phyloP scores from a whole-genome alignment of 2,113 vertebrate species.

The Pipa parva region DNA sequence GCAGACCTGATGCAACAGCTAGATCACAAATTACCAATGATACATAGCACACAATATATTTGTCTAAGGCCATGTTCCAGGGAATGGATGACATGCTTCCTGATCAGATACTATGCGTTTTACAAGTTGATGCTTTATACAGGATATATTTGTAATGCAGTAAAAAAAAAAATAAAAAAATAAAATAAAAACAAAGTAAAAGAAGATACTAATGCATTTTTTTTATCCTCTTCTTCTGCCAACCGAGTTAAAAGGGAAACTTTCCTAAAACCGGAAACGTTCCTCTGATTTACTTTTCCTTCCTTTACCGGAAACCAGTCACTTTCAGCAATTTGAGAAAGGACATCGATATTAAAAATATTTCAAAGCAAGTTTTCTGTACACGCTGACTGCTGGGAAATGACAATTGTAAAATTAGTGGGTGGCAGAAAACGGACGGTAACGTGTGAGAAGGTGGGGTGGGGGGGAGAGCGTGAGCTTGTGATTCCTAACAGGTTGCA shows the following conservation, averaged over 20 bases:
- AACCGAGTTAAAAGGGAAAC: constrained; percentile 64
- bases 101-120: constrained; percentile 11
- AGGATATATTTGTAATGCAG: not conserved
- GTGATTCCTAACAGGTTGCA: constrained; percentile 53
- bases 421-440: constrained; percentile 69
- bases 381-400: constrained; percentile 88
- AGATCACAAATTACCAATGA: not conserved
- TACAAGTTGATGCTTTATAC: not conserved
- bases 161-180: constrained; percentile 10
- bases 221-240: constrained; percentile 1
- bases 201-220: constrained; percentile 12
- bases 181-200: too few species aligned
- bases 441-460: too few species aligned
- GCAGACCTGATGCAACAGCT: not conserved
- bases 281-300: constrained; percentile 52
- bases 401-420: constrained; percentile 70
- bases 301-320: constrained; percentile 55
- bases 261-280: constrained; percentile 69
- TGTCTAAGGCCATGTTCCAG: not conserved
- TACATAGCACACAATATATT: constrained; percentile 3
- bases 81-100: constrained; percentile 9
- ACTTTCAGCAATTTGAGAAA: constrained; percentile 71
- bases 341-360: constrained; percentile 82
- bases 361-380: constrained; percentile 85
- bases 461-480: too few species aligned